Evolutionary conservation across 1,140 invertebrate genomes (phyloP).

Genomic region (Drosophila suzukii): DNA sequence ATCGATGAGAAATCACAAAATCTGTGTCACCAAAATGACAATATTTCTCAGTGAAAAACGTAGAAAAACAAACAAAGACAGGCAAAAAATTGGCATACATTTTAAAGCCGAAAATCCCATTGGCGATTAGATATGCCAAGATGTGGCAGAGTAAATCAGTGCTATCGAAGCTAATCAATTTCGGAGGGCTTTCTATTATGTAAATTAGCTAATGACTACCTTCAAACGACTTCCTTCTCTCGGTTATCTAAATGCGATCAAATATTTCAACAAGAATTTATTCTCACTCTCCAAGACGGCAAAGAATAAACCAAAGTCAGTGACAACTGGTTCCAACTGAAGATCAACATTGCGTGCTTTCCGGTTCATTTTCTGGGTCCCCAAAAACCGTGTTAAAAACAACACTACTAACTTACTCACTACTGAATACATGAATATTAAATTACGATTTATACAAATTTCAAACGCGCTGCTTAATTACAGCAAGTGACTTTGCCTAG

Average conservation of each 20-base stretch:
- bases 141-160: constrained; percentile 12
- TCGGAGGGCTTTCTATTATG: constrained; percentile 38
- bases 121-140: constrained; percentile 33
- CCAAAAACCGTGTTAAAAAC: constrained; percentile 50
- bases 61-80: constrained; percentile 26
- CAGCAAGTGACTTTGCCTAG: constrained; percentile 47
- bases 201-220: constrained; percentile 22
- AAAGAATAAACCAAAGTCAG: constrained; percentile 7
- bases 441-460: constrained; percentile 35
- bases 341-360: constrained; percentile 55
- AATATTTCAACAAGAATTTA: constrained; percentile 26
- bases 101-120: constrained; percentile 33
- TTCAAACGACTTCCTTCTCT: constrained; percentile 26
- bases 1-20: constrained; percentile 15
- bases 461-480: constrained; percentile 65
- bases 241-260: constrained; percentile 32
- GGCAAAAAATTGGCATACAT: constrained; percentile 44
- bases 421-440: constrained; percentile 59
- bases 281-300: constrained; percentile 26
- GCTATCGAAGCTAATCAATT: constrained; percentile 22
- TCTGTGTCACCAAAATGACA: constrained; percentile 27
- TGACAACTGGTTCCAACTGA: constrained; percentile 43
- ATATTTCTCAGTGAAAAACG: constrained; percentile 33
- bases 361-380: constrained; percentile 46
- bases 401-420: constrained; percentile 56